Evolutionary conservation across 2,888 invertebrate species (phyloP), one percentile per base, ranked within the genome.

Genomic region (Platycheirus rosarum): DNA sequence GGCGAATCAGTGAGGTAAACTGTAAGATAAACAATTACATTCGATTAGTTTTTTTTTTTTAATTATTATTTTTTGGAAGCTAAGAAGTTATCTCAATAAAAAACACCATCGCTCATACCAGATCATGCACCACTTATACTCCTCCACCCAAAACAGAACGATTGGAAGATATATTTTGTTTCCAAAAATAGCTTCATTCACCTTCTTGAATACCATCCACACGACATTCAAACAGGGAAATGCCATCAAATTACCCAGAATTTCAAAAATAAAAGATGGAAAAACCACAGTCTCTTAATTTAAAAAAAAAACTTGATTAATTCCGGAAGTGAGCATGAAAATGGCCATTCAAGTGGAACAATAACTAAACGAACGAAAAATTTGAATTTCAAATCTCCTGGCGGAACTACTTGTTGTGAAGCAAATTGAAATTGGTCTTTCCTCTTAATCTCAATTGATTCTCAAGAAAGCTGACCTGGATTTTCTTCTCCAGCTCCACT

Each of bases 1-100:
- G 87, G 29, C 90, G 89, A 49, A 90, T 87, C 80, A 90, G 73
- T n/a, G 90, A 88, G 68, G 90, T 89, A 66, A 90, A 88, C 90
- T 90, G 73, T 6, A 86, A 69, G 42, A 29, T n/a, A 51, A 44
- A 65, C 9, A 16, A 48, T 46, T 29, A 2, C 53, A 11, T 29
- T 16, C 2, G 23, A 53, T 23, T 2, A 23, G 23, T 23, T n/a
- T n/a, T n/a, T n/a, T n/a, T n/a, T n/a, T n/a, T n/a, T n/a, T n/a
- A n/a, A n/a, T n/a, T n/a, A n/a, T n/a, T n/a, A n/a, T n/a, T n/a
- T 23, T 26, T 29, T 29, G 14, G 1, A 29, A 42, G 16, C 13
- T 23, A 2, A 23, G 7, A 18, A 9, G n/a, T 13, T 20, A 1
- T 3, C 18, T 35, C 20, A 40, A 26, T 57, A 8, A 9, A 0